Evolutionary conservation across 1,140 invertebrate species (phyloP).

Genomic region (Lucilia sericata): DNA sequence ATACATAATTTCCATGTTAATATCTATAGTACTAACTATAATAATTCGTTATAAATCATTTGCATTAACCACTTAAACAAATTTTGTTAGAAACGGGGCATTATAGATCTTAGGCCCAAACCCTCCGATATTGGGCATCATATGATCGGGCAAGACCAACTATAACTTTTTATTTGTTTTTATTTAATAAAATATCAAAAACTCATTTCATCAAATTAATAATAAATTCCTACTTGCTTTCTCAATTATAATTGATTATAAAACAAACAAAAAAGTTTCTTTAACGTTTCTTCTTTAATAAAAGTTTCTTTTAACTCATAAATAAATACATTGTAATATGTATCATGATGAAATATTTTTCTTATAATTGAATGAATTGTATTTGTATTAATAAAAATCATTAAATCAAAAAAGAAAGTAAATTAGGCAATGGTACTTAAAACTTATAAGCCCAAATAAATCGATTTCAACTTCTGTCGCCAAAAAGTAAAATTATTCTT

Average conservation of each 20-base stretch:
- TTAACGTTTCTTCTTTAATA: too few relatives aligned
- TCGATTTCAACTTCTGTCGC: constrained; percentile 23
- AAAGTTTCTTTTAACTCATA: too few relatives aligned
- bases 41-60: too few relatives aligned
- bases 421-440: constrained; percentile 2
- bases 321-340: background rate
- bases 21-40: too few relatives aligned
- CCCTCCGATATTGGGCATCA: too few relatives aligned
- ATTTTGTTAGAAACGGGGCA: too few relatives aligned
- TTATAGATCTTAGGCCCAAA: too few relatives aligned
- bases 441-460: constrained; percentile 8
- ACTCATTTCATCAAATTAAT: background rate
- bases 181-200: too few relatives aligned
- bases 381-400: constrained; percentile 11
- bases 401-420: constrained; percentile 17
- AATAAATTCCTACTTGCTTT: background rate
- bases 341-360: background rate
- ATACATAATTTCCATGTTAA: too few relatives aligned
- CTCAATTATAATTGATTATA: background rate
- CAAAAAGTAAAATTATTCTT: constrained; percentile 7
- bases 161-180: too few relatives aligned
- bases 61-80: too few relatives aligned
- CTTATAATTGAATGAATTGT: background rate
- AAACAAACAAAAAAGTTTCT: background rate
- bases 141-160: too few relatives aligned